These are phyloP conservation scores for Macaca mulatta DNA, from an alignment of 2,113 vertebrate species.

Conservation along the genomic window DNA sequence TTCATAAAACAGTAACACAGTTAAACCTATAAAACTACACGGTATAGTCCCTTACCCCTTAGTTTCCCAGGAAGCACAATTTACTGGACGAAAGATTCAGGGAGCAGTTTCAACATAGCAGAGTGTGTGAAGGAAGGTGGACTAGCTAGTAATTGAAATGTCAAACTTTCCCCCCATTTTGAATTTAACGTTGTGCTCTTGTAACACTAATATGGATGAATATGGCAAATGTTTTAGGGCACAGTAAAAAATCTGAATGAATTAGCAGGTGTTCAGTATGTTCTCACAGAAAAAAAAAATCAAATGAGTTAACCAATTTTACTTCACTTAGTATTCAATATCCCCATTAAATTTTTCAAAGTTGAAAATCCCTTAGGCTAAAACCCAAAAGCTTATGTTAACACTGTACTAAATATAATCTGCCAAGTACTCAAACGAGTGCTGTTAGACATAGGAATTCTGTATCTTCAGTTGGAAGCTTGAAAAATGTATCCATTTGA, in stretches of 20 bases:
- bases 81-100: not conserved
- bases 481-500: not conserved
- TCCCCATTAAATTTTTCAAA: conserved; percentile 22
- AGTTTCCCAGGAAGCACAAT: not conserved
- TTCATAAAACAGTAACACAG: not conserved
- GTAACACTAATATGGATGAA: not conserved
- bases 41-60: not conserved
- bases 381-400: not conserved
- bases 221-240: not conserved
- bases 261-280: not conserved
- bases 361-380: conserved; percentile 9
- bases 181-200: not conserved
- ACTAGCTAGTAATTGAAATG: not conserved
- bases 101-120: not conserved
- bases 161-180: not conserved
- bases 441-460: not conserved
- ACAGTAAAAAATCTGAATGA: conserved; percentile 13
- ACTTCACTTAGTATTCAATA: conserved; percentile 27
- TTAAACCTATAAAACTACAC: not conserved
- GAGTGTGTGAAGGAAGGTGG: not conserved
- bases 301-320: not conserved
- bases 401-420: conserved; percentile 34
- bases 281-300: not conserved
- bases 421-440: not conserved
- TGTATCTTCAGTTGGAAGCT: not conserved